phyloP scores from a whole-genome alignment of 2,113 vertebrate genomes.

The Nothoprocta perdicaria region DNA sequence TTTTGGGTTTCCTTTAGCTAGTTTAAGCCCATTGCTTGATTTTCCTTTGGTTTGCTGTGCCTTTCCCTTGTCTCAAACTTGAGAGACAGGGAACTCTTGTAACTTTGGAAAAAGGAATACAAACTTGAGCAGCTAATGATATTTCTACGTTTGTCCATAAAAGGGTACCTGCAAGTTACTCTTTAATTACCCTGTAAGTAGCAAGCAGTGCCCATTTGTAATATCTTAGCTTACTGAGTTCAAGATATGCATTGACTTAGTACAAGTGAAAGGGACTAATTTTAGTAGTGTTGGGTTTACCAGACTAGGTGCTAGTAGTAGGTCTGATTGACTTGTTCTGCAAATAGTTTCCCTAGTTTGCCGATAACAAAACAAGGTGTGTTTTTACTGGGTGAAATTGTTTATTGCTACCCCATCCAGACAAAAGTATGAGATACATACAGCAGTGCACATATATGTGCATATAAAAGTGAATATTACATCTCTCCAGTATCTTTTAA shows the following conservation, averaged over 20 bases:
- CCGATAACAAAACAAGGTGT: not conserved
- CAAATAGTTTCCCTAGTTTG: not conserved
- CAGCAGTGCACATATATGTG: no score
- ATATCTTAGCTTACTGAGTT: slow-evolving; percentile 67
- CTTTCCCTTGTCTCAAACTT: not conserved
- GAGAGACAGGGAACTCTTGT: not conserved
- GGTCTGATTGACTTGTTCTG: not conserved
- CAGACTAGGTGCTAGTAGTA: not conserved
- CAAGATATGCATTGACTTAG: slow-evolving; percentile 46
- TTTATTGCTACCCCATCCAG: not conserved
- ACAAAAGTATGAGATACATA: not conserved
- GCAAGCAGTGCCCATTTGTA: slow-evolving; percentile 72
- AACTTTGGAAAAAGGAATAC: slow-evolving; percentile 44
- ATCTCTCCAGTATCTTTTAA: not conserved
- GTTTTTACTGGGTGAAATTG: not conserved
- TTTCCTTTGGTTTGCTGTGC: not conserved
- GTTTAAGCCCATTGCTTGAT: not conserved
- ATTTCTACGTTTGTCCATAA: slow-evolving; percentile 71
- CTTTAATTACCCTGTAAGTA: slow-evolving; percentile 73
- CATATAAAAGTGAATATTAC: not conserved
- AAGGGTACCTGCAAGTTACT: slow-evolving; percentile 55
- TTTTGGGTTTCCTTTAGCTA: not conserved
- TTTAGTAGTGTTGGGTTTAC: not conserved
- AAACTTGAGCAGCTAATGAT: slow-evolving; percentile 61
- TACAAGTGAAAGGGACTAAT: not conserved